phyloP scores from a whole-genome alignment of 2,113 vertebrate species.

The Cervus canadensis region DNA sequence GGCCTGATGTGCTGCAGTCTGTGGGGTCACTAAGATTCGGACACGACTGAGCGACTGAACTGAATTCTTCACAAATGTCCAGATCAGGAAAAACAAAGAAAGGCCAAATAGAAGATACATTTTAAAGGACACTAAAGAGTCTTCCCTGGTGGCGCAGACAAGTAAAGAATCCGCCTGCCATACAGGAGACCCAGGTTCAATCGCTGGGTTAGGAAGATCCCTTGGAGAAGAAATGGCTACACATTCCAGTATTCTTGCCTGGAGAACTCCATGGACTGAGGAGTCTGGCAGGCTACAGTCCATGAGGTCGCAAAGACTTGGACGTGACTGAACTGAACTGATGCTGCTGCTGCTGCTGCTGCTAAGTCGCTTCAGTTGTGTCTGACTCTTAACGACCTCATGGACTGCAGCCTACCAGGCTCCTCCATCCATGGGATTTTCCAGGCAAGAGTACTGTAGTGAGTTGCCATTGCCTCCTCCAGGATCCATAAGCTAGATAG shows the following conservation, averaged over 20 bases:
- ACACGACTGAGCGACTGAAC: neutral
- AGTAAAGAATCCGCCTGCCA: too few species aligned
- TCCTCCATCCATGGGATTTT: neutral
- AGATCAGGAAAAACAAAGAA: neutral
- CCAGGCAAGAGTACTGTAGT: neutral
- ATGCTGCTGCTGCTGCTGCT: neutral
- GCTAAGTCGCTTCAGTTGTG: neutral
- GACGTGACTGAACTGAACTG: neutral
- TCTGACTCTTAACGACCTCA: neutral
- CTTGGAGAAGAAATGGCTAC: too few species aligned
- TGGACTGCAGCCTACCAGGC: neutral
- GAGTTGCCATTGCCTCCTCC: neutral
- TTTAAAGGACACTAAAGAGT: conserved; percentile 3
- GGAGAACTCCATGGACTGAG: too few species aligned
- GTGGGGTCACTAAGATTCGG: neutral
- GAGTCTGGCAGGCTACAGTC: too few species aligned
- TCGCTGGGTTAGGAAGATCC: too few species aligned
- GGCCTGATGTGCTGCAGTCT: neutral
- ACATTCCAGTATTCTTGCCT: too few species aligned
- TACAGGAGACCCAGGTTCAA: too few species aligned
- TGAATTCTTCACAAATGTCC: conserved; percentile 32
- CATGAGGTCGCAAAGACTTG: too few species aligned
- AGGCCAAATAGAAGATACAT: neutral
- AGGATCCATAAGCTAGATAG: neutral
- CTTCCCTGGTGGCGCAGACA: too few species aligned